phyloP scores from a whole-genome alignment of 2,113 vertebrate species.

The Chunga burmeisteri region DNA sequence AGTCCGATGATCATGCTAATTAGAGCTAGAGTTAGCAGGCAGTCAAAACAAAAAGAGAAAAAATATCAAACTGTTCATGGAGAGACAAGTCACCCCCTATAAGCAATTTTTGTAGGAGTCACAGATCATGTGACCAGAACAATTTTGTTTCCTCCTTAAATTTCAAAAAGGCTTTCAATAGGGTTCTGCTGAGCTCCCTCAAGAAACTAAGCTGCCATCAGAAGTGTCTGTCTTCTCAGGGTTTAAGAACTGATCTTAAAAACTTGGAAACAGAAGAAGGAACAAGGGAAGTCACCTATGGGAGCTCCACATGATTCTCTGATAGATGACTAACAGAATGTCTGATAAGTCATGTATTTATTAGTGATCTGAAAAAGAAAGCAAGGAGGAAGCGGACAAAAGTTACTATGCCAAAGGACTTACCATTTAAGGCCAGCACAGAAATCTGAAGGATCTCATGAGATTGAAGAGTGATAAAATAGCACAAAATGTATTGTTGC shows the following conservation, averaged over 20 bases:
- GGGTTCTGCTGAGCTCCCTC: neutral
- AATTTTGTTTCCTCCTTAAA: neutral
- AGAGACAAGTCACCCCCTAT: neutral
- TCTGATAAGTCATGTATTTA: neutral
- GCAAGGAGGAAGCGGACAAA: neutral
- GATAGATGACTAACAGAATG: too few species aligned
- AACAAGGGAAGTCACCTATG: neutral
- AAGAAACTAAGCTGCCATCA: neutral
- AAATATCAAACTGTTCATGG: neutral
- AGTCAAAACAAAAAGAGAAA: neutral
- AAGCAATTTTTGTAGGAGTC: neutral
- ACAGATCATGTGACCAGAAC: neutral
- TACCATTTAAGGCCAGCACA: neutral
- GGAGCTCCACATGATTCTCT: neutral
- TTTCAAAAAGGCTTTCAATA: neutral
- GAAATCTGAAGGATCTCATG: neutral
- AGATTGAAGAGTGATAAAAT: neutral
- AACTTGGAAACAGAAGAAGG: neutral
- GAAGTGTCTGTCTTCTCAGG: neutral
- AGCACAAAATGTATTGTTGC: neutral
- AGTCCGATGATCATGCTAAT: accelerated
- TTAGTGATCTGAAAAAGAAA: neutral
- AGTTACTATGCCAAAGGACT: neutral
- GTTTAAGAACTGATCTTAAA: neutral
- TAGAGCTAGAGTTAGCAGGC: neutral